Evolutionary conservation across 2,797 vertebrate genomes (phyloP).

Genomic region (Myoxocephalus aenaeus): DNA sequence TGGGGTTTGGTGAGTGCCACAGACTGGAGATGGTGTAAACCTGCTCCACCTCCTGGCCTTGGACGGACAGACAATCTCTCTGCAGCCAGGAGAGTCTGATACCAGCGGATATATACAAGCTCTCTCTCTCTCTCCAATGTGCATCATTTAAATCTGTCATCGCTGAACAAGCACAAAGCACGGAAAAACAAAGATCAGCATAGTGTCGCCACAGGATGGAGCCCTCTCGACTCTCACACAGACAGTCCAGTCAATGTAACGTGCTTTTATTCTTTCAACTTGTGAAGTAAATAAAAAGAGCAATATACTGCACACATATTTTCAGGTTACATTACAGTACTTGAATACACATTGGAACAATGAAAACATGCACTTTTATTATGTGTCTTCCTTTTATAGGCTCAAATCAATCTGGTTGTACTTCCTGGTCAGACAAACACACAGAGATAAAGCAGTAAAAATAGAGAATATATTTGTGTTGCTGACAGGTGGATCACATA

Average conservation of each 20-base stretch:
- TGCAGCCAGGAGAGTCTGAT: too few relatives aligned
- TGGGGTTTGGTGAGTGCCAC: too few relatives aligned
- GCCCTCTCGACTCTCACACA: not conserved
- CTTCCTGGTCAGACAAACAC: not conserved
- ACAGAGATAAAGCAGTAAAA: not conserved
- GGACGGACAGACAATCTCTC: too few relatives aligned
- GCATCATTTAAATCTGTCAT: too few relatives aligned
- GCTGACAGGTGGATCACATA: not conserved
- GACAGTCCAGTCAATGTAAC: not conserved
- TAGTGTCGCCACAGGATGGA: not conserved
- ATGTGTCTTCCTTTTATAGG: not conserved
- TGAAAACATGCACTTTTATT: not conserved
- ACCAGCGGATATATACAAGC: too few relatives aligned
- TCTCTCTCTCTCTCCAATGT: too few relatives aligned
- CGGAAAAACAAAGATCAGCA: too few relatives aligned
- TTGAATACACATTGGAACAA: not conserved
- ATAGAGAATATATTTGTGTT: not conserved
- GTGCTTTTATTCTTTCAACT: not conserved
- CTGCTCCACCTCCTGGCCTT: too few relatives aligned
- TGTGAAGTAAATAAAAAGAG: not conserved
- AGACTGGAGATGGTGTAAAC: too few relatives aligned
- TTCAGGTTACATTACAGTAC: not conserved
- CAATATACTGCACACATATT: not conserved
- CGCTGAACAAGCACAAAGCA: too few relatives aligned
- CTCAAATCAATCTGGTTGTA: not conserved